A percentile compares a stretch with the other conserved stretches of the same genome.
These are phyloP conservation scores for Peromyscus melanophrys DNA, from an alignment of 2,797 vertebrate genomes.

Conservation along the genomic window DNA sequence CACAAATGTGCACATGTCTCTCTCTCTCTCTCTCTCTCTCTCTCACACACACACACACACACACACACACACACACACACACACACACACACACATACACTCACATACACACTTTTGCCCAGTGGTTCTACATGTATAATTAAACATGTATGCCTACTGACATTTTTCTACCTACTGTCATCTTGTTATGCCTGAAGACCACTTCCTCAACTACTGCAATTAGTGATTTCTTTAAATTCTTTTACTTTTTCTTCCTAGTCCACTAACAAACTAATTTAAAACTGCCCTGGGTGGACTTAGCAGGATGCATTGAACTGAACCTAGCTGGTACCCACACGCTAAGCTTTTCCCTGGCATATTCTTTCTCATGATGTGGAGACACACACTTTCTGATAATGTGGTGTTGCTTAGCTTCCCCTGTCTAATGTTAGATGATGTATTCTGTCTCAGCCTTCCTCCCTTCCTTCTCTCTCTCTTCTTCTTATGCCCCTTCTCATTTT, in stretches of 20 bases:
- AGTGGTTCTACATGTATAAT: slow-evolving; percentile 13
- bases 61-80: background rate
- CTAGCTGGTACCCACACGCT: background rate
- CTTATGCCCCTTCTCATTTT: background rate
- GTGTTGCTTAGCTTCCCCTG: background rate
- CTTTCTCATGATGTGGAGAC: too few species aligned
- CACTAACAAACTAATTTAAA: background rate
- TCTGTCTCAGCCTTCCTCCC: too few species aligned
- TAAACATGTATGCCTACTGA: background rate
- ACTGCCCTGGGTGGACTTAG: background rate
- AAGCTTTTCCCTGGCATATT: background rate
- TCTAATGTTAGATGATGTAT: background rate
- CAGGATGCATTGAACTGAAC: background rate
- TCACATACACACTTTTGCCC: background rate
- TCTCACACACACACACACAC: too few species aligned
- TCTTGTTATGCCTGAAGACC: background rate
- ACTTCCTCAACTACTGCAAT: background rate
- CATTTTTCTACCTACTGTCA: background rate
- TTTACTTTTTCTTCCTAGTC: background rate
- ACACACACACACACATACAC: background rate
- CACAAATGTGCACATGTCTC: background rate
- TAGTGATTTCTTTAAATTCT: background rate
- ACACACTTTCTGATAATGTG: background rate
- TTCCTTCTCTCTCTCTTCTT: background rate
- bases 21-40: too few species aligned